phyloP scores from a whole-genome alignment of 2,113 vertebrate species.

The Marmota monax region DNA sequence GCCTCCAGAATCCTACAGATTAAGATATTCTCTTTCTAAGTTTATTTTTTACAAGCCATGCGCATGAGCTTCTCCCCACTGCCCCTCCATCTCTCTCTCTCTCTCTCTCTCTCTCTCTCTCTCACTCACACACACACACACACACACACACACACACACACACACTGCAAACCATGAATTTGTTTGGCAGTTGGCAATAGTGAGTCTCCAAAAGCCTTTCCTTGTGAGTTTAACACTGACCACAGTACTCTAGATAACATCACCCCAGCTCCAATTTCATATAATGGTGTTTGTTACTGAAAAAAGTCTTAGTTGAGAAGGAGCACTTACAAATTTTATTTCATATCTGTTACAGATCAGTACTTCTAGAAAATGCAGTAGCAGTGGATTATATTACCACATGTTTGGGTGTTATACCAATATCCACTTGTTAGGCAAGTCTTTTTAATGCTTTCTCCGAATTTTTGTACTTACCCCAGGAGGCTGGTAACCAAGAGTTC shows the following conservation, averaged over 20 bases:
- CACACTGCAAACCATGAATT: no score
- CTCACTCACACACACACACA: no score
- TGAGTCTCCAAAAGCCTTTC: background rate
- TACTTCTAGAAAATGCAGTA: background rate
- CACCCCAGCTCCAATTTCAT: background rate
- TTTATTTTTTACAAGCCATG: background rate
- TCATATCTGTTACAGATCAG: background rate
- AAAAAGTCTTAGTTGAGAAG: background rate
- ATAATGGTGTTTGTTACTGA: background rate
- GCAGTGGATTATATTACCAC: background rate
- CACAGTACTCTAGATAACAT: background rate
- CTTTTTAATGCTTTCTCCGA: background rate
- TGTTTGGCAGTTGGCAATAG: background rate
- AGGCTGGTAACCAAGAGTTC: background rate
- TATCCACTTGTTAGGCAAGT: background rate
- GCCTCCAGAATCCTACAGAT: background rate
- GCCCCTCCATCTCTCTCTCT: background rate
- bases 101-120: no score
- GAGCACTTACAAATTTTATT: background rate
- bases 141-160: no score
- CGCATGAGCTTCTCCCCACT: background rate
- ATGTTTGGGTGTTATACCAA: background rate
- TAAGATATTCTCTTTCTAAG: background rate
- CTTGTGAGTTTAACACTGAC: background rate
- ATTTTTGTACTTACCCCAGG: background rate